Conservation (phyloP, 2,797 vertebrate species). For the Cetoscarus ocellatus region DNA sequence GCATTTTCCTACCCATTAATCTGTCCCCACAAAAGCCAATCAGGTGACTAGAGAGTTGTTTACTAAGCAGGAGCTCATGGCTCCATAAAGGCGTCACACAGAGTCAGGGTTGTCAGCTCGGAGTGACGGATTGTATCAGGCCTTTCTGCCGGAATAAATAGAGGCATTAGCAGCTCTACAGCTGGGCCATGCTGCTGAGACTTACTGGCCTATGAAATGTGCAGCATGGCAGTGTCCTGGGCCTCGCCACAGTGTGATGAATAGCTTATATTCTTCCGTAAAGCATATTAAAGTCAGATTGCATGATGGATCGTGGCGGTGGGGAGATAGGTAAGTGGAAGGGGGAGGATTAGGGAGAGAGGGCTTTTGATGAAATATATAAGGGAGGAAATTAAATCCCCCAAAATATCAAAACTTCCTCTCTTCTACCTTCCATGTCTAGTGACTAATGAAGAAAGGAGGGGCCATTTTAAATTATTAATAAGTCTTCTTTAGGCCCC, state of each 20-base stretch:
- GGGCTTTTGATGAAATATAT: constrained; percentile 79
- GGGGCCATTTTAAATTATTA: constrained; percentile 74
- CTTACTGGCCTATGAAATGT: constrained; percentile 81
- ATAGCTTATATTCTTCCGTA: constrained; percentile 76
- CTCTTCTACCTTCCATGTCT: constrained; percentile 45
- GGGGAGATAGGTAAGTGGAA: constrained; percentile 41
- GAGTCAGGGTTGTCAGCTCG: constrained; percentile 37
- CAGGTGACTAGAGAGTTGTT: constrained; percentile 54
- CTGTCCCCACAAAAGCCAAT: constrained; percentile 37
- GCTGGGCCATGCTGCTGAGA: constrained; percentile 60
- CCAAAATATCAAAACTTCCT: constrained; percentile 78
- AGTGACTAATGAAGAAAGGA: constrained; percentile 72
- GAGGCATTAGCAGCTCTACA: constrained; percentile 74
- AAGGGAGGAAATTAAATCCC: constrained; percentile 83
- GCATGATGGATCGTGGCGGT: constrained; percentile 73
- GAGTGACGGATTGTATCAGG: constrained; percentile 60
- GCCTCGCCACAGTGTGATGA: constrained; percentile 75
- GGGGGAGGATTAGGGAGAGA: constrained; percentile 35
- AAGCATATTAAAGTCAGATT: constrained; percentile 85
- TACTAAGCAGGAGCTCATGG: constrained; percentile 44
- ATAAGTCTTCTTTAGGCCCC: constrained; percentile 55
- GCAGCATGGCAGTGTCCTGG: constrained; percentile 69
- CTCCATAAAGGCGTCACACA: constrained; percentile 46
- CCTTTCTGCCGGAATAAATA: constrained; percentile 75
- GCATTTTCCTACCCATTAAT: constrained; percentile 25